phyloP scores from a whole-genome alignment of 2,113 vertebrate species.

The Passerina amoena region DNA sequence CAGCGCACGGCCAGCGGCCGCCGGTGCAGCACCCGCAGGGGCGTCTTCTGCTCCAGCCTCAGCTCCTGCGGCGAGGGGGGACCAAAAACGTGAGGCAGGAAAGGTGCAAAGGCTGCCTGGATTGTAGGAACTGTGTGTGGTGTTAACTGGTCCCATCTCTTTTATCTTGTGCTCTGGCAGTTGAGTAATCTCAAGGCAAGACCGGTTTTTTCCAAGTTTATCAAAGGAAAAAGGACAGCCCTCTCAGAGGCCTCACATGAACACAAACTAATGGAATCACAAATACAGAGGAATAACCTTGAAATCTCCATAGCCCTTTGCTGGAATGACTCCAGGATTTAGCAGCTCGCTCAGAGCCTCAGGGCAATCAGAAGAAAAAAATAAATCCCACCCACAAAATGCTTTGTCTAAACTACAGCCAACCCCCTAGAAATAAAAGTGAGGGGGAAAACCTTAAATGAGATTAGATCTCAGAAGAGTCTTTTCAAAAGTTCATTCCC shows the following conservation, averaged over 20 bases:
- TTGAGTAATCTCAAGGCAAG: neutral
- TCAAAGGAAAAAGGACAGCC: neutral
- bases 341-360: constrained; percentile 8
- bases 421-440: constrained; percentile 8
- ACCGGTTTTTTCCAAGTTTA: neutral
- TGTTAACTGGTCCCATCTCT: neutral
- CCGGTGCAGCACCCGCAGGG: constrained; percentile 91
- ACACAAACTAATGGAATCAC: constrained; percentile 33
- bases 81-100: neutral
- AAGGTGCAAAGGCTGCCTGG: neutral
- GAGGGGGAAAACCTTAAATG: neutral
- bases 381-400: constrained; percentile 2
- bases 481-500: neutral
- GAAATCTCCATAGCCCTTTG: constrained; percentile 57
- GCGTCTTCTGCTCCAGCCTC: constrained; percentile 92
- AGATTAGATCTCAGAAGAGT: neutral
- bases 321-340: constrained; percentile 63
- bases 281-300: constrained; percentile 55
- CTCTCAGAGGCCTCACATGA: neutral
- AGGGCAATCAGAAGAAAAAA: neutral
- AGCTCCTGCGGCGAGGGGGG: constrained; percentile 78
- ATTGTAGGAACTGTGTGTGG: fast-evolving
- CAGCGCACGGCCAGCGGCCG: constrained; percentile 86
- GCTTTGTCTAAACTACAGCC: constrained; percentile 30
- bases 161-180: neutral